These are phyloP conservation scores for Acronicta alni DNA, from an alignment of 2,888 invertebrate species.

Conservation along the genomic window DNA sequence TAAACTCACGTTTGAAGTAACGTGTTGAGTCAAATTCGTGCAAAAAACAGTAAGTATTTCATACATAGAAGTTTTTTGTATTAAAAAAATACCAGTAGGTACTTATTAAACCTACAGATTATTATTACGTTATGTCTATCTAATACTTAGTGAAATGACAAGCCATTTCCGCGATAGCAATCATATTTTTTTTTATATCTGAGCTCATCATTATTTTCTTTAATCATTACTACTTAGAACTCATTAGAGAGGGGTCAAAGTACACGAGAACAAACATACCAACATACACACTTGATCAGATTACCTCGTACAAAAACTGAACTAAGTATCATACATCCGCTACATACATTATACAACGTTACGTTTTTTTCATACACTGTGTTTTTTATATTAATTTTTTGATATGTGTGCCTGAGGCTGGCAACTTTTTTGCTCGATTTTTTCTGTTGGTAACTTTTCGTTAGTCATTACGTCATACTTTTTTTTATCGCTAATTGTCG, in stretches of 20 bases:
- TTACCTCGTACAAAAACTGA: constrained; percentile 25
- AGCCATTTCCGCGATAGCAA: background rate
- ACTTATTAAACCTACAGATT: background rate
- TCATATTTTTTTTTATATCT: background rate
- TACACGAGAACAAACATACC: constrained; percentile 16
- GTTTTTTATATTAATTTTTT: constrained; percentile 10
- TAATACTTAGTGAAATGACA: constrained; percentile 1
- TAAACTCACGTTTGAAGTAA: too few relatives aligned
- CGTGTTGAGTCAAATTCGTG: too few relatives aligned
- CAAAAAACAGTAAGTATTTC: too few relatives aligned
- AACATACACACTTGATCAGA: constrained; percentile 34
- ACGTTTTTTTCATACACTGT: constrained; percentile 21
- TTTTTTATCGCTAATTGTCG: constrained; percentile 49
- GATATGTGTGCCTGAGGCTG: background rate
- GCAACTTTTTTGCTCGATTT: constrained; percentile 15
- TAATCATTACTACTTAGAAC: constrained; percentile 2
- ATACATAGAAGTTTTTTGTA: too few relatives aligned
- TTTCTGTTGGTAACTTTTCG: constrained; percentile 10
- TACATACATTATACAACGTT: constrained; percentile 24
- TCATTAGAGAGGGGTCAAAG: constrained; percentile 11
- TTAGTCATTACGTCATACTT: constrained; percentile 23
- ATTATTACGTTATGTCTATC: constrained; percentile 1
- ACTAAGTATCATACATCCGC: constrained; percentile 20
- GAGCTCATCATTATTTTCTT: constrained; percentile 6
- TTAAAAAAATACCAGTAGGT: background rate